Evolutionary conservation across 2,113 vertebrate species (phyloP), one percentile per base, ranked within the genome.

Genomic region (Propithecus coquereli): DNA sequence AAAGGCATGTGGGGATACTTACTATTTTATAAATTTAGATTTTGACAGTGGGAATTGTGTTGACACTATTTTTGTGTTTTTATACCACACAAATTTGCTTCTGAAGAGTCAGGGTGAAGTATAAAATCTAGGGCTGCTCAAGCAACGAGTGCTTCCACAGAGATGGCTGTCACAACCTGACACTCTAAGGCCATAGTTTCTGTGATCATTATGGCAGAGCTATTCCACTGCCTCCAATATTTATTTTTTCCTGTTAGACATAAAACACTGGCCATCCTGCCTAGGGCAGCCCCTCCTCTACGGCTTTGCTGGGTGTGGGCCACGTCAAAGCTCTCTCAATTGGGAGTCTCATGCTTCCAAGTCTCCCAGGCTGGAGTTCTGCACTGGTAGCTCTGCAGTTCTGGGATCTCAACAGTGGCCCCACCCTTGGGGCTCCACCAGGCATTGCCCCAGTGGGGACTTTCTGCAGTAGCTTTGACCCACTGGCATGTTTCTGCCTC

Each of bases 1-100:
- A 79, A 88, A 47, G 3, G 40, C 2, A 43, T 2, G 2, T 50
- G 8, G 1, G 17, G 3, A 17, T 7, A 20, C 4, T 5, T 2
- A 20, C 0, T 50, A 5, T 43, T 50, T 77, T 1, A 34, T 32
- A 63, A n/a, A 18, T 37, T 85, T 45, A 74, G 1, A 79, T 20
- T n/a, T 32, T 65, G 25, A 79, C 25, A 2, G 2, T 2, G 43
- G 20, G 27, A 61, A 40, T 9, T 79, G 20, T 54, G 2, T 77
- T 76, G 54, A 11, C 30, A 80, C 5, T 11, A 40, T 16, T 8
- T 81, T 68, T 68, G 66, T 61, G 4, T 25, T 90, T 89, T 54
- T 54, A 76, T 40, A 47, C 5, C 1, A 37, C 14, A 57, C 10
- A 57, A 9, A 52, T 43, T 83, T 59, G 5, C 45, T 65, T 94